These are phyloP conservation scores for Malthinus seriepunctatus DNA, from an alignment of 2,888 invertebrate genomes.

Conservation along the genomic window DNA sequence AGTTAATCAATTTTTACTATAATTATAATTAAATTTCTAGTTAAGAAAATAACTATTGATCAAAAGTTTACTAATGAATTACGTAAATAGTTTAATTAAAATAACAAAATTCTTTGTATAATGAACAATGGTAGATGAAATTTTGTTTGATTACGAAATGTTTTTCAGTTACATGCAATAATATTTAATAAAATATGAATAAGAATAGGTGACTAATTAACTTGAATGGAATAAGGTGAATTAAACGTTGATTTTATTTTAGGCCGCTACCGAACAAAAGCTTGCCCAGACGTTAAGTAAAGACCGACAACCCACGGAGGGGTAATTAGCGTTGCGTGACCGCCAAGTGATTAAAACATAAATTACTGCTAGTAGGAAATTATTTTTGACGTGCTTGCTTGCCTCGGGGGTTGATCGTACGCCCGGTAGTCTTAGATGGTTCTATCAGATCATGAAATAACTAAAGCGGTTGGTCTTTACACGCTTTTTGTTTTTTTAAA, in stretches of 20 bases:
- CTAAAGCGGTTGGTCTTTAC: conserved; percentile 6
- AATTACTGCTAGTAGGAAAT: conserved; percentile 52
- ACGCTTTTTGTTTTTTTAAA: conserved; percentile 1
- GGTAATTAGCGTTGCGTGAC: conserved; percentile 55
- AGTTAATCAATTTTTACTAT: no score
- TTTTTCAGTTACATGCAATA: no score
- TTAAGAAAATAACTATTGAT: no score
- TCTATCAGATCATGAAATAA: conserved; percentile 26
- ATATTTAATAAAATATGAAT: no score
- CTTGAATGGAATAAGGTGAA: conserved; percentile 15
- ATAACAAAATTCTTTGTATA: no score
- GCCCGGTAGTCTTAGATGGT: conserved; percentile 26
- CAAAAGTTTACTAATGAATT: no score
- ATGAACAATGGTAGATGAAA: no score
- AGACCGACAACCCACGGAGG: conserved; percentile 48
- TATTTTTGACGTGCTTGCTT: conserved; percentile 50
- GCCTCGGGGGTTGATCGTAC: conserved; percentile 38
- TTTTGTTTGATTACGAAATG: no score
- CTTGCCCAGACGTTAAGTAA: conserved; percentile 39
- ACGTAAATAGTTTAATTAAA: no score
- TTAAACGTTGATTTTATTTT: conserved; percentile 29
- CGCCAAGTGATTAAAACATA: conserved; percentile 55
- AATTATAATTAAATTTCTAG: no score
- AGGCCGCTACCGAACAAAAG: conserved; percentile 35
- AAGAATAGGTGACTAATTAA: conserved; percentile 21